Base-by-base conservation (phyloP, 2,113 vertebrate species). In the Phyllostomus hastatus region DNA sequence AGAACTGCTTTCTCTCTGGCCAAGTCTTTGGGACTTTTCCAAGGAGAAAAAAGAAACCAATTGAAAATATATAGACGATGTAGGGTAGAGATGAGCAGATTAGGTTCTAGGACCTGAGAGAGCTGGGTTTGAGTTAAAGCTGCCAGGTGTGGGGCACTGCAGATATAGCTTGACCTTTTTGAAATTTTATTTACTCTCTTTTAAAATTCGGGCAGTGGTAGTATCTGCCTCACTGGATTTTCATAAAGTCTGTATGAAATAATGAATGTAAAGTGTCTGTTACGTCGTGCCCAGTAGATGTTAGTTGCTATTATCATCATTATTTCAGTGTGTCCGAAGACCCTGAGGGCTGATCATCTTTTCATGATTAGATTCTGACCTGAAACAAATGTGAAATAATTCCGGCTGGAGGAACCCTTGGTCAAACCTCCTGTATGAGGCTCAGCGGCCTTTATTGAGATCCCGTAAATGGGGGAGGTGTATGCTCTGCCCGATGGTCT, bases 311-410 rank as follows among this genome's bases (percentile, higher is more conserved):
- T 48, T 83, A 57, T 66, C 52, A 81, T 84, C 28, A 66, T 48
- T 83, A 31, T 57, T 95, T 92, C 48, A 88, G 4, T 52, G 38
- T n/a, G 48, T 43, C 43, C 17, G 33, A 80, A 94, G 64, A 52
- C 7, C 11, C 95, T 87, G 38, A 90, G 12, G 35, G 59, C 22
- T n/a, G 41, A 17, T 22, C 69, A 54, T 80, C 57, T 91, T 85
- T 95, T 92, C 17, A 41, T 54, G 50, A 67, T 92, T 14, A 66
- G 38, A 67, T 96, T 96, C 31, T 90, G 11, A 73, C 83, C 15
- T 84, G n/a, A 84, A 75, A 8, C 61, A 66, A 79, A 89, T 93
- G 15, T 73, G 57, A 87, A 79, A 72, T 83, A 75, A 52, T 90
- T 96, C 31, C 70, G 17, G 1, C 17, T 95, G 35, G 22, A 83